phyloP scores from a whole-genome alignment of 2,113 vertebrate genomes.

The Coptodon rendalli region DNA sequence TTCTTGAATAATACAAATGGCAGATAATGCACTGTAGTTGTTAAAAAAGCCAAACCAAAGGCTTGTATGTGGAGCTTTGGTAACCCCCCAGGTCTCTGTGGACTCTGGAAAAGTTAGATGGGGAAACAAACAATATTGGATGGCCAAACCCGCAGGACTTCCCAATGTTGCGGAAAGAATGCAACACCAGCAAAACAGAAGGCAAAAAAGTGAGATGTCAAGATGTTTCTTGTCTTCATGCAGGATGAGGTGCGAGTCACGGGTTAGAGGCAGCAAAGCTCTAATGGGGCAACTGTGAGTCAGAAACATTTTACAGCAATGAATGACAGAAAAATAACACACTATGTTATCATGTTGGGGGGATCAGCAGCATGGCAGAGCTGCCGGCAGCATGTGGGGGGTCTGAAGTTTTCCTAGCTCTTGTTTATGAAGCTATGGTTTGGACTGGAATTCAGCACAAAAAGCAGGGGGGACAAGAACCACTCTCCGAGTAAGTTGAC shows the following conservation, averaged over 20 bases:
- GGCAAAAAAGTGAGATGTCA: slow-evolving; percentile 12
- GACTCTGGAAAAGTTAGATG: slow-evolving; percentile 34
- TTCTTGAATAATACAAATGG: background rate
- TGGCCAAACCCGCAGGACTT: slow-evolving; percentile 23
- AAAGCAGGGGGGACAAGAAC: background rate
- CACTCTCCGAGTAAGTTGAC: background rate
- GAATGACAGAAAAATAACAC: background rate
- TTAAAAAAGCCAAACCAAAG: slow-evolving; percentile 8
- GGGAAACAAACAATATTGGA: slow-evolving; percentile 41
- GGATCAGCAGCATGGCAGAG: background rate
- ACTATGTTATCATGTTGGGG: background rate
- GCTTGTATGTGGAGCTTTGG: background rate
- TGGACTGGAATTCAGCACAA: slow-evolving; percentile 3
- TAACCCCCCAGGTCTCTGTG: slow-evolving; percentile 18
- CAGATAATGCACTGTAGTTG: background rate
- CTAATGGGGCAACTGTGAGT: slow-evolving; percentile 49
- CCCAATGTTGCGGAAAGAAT: slow-evolving; percentile 54
- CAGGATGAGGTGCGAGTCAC: slow-evolving; percentile 6
- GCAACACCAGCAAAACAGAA: slow-evolving; percentile 50
- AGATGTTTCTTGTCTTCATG: slow-evolving; percentile 22
- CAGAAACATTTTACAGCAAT: slow-evolving; percentile 24
- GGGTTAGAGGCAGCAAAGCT: background rate
- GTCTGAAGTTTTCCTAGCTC: slow-evolving; percentile 7
- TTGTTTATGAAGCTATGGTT: slow-evolving; percentile 35
- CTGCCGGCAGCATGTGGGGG: background rate